phyloP scores from a whole-genome alignment of 2,797 vertebrate species.

The Pteropus rufus region DNA sequence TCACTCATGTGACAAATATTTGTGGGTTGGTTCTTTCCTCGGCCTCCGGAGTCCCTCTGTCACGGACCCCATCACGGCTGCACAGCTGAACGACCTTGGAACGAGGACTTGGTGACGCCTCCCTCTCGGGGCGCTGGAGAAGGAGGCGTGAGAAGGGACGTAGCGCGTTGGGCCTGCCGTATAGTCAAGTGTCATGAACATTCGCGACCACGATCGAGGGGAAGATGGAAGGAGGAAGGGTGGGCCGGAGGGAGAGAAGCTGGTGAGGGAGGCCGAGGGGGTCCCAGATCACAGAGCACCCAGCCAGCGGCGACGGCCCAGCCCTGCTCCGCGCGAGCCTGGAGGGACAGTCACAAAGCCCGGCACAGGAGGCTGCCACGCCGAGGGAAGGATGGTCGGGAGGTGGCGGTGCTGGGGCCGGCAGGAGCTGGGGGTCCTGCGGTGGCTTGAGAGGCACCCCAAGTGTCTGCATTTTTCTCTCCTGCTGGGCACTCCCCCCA shows the following conservation, averaged over 20 bases:
- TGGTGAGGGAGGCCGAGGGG: fast-evolving
- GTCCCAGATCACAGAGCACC: fast-evolving
- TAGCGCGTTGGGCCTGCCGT: fast-evolving
- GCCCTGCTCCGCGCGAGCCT: not conserved
- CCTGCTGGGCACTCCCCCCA: too few species aligned
- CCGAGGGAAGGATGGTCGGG: fast-evolving
- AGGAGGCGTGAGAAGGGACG: fast-evolving
- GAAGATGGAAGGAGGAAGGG: too few species aligned
- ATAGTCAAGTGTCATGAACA: fast-evolving
- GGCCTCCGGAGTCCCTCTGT: not conserved
- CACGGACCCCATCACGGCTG: not conserved
- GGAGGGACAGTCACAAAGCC: not conserved
- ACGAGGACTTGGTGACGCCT: fast-evolving
- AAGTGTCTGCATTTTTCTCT: fast-evolving
- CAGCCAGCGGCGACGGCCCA: not conserved
- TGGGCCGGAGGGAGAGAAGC: not conserved
- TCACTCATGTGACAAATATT: not conserved
- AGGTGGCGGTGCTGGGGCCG: not conserved
- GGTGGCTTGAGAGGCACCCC: fast-evolving
- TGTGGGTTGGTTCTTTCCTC: not conserved
- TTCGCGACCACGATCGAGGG: fast-evolving
- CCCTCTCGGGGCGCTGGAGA: not conserved
- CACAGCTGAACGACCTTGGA: not conserved
- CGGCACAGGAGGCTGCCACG: fast-evolving
- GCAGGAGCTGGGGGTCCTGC: not conserved